These are phyloP conservation scores for Camelus dromedarius DNA, from an alignment of 2,113 vertebrate species.

Conservation along the genomic window DNA sequence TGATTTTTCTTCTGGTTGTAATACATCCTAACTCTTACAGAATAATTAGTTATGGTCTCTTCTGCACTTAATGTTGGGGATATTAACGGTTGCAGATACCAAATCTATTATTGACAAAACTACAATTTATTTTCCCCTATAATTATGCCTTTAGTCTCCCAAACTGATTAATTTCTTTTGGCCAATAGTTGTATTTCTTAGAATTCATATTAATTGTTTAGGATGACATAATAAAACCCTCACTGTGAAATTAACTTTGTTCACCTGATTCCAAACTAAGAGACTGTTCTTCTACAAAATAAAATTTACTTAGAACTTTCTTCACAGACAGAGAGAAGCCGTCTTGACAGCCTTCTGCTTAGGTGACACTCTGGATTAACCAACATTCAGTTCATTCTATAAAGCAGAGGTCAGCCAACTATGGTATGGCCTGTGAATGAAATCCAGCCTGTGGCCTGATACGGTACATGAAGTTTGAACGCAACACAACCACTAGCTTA, in stretches of 20 bases:
- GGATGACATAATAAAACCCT: not conserved
- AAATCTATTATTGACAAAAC: conserved; percentile 38
- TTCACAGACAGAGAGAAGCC: not conserved
- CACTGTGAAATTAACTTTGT: conserved; percentile 13
- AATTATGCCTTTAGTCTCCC: not conserved
- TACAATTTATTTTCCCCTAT: conserved; percentile 25
- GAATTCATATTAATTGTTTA: not conserved
- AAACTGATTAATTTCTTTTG: conserved; percentile 9
- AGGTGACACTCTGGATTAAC: not conserved
- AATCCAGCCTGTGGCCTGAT: not conserved
- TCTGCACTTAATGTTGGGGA: not conserved
- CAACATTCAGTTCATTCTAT: not conserved
- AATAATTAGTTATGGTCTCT: not conserved
- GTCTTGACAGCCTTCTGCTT: not conserved
- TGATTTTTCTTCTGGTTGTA: conserved; percentile 27
- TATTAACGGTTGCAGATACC: not conserved
- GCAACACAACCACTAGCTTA: not conserved
- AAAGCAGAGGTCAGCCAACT: not conserved
- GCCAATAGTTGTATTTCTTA: conserved; percentile 1
- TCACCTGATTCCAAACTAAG: not conserved
- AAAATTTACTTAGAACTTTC: conserved; percentile 22
- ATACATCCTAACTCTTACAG: not conserved
- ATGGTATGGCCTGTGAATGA: not conserved
- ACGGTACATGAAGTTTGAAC: not conserved
- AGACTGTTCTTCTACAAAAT: not conserved